A percentile compares a stretch with the other conserved stretches of the same genome.
Conservation (phyloP, 1,140 invertebrate species). For the Pseudomyrmex dendroicus region DNA sequence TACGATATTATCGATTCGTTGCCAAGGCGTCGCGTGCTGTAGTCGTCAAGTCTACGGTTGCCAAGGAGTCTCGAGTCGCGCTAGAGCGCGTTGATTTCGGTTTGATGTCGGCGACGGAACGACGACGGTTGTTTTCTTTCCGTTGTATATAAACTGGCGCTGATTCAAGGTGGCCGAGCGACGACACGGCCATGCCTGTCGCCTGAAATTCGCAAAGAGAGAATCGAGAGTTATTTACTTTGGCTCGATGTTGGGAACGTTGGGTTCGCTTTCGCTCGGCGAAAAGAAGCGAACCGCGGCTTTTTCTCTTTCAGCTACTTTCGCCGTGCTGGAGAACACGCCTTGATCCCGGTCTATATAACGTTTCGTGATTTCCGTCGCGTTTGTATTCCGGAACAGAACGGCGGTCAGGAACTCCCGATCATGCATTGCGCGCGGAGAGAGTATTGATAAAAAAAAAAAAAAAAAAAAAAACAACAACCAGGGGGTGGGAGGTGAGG, state of each 20-base stretch:
- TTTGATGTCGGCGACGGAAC: slow-evolving; percentile 39
- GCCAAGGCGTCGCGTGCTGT: background rate
- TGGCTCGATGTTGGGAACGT: slow-evolving; percentile 25
- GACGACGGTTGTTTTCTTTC: slow-evolving; percentile 42
- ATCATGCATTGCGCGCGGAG: slow-evolving; percentile 42
- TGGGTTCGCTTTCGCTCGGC: slow-evolving; percentile 37
- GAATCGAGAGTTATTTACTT: slow-evolving; percentile 58
- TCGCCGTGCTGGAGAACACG: slow-evolving; percentile 6
- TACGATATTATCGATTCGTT: slow-evolving; percentile 44
- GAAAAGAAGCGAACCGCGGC: background rate
- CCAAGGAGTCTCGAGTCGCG: slow-evolving; percentile 25
- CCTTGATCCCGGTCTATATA: slow-evolving; percentile 11
- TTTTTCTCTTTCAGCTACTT: slow-evolving; percentile 41
- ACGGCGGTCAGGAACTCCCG: slow-evolving; percentile 40
- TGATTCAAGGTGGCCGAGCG: slow-evolving; percentile 52
- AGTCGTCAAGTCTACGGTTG: slow-evolving; percentile 2
- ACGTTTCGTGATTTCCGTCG: slow-evolving; percentile 28
- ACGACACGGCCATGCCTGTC: slow-evolving; percentile 31
- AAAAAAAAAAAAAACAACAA: slow-evolving; percentile 8
- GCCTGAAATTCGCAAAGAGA: slow-evolving; percentile 41
- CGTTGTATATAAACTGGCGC: slow-evolving; percentile 50
- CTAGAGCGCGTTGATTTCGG: slow-evolving; percentile 25
- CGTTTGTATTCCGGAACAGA: slow-evolving; percentile 59
- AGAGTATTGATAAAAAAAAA: slow-evolving; percentile 40
- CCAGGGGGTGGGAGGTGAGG: no score